phyloP scores from a whole-genome alignment of 2,113 vertebrate genomes.

The Amia ocellicauda region DNA sequence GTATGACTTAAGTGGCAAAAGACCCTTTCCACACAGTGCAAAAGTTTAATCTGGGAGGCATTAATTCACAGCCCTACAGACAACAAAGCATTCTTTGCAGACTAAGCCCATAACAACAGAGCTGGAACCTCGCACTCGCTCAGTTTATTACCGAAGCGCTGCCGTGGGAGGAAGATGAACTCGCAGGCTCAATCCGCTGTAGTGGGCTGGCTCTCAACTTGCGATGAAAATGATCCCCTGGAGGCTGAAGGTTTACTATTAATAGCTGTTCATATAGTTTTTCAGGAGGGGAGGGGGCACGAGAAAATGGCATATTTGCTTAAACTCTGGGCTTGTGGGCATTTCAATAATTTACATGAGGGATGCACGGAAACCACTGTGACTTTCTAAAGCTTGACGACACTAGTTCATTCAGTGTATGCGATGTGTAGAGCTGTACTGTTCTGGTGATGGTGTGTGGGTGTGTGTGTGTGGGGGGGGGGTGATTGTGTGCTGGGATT shows the following conservation, averaged over 20 bases:
- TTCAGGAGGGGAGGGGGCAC: slow-evolving; percentile 45
- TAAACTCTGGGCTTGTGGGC: slow-evolving; percentile 28
- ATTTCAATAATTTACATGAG: slow-evolving; percentile 13
- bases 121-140: too few species aligned
- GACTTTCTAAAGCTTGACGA: not conserved
- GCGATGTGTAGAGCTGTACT: not conserved
- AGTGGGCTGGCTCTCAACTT: too few species aligned
- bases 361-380: not conserved
- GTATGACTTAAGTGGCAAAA: too few species aligned
- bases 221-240: too few species aligned
- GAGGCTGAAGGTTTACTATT: slow-evolving; percentile 36
- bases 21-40: too few species aligned
- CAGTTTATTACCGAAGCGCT: too few species aligned
- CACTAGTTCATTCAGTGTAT: not conserved
- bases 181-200: too few species aligned
- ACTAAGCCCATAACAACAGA: too few species aligned
- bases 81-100: slow-evolving; percentile 17
- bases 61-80: slow-evolving; percentile 7
- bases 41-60: not conserved
- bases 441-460: too few species aligned
- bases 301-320: slow-evolving; percentile 35
- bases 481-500: too few species aligned
- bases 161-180: too few species aligned
- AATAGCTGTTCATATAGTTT: slow-evolving; percentile 51
- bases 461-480: too few species aligned